Base-by-base conservation (phyloP, 2,113 vertebrate species). In the Mola mola region DNA sequence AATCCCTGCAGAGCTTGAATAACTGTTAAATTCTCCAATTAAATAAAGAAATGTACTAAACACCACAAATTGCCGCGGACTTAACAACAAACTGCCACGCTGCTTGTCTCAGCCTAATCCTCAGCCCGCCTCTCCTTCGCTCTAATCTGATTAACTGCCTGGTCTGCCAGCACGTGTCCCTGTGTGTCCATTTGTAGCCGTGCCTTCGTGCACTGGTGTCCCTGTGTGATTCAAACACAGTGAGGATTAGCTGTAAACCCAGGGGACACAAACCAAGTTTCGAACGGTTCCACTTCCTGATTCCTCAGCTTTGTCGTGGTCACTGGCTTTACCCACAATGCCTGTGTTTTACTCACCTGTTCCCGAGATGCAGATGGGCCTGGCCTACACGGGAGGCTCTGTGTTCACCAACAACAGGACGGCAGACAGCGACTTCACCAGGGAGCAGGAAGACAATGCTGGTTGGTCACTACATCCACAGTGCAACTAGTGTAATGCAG, bases 341-440 rank as follows among this genome's bases (percentile, higher is more conserved):
- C 90, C 92, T 20, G 85, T 91, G 63, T 91, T 90, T 40, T 92
- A 89, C 63, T 89, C 89, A 0, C 86, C 90, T 4, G 85, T 93
- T 26, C 91, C 92, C 1, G 86, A 78, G 72, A 92, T 95, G 38
- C 92, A 92, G 47, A 12, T 85, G 67, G 89, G 91, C 17, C 59
- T 96, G 90, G 81, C 56, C 3, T 87, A 80, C 0, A 80, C 89
- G 71, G 93, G 92, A 17, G 41, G 91, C 25, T 92, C 92, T 0
- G 83, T 94, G 51, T 93, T 94, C 79, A 80, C 86, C 59, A 90
- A 88, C 84, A 94, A 94, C 89, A 92, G 89, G 87, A 94, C 94
- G 0, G 25, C 65, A 17, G 93, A 95, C 63, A 89, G 81, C 0
- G 44, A 90, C 66, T 72, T 74, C 44, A 46, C 44, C 55, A 57